Evolutionary conservation across 2,797 vertebrate species (phyloP).

Genomic region (Chelonia mydas): DNA sequence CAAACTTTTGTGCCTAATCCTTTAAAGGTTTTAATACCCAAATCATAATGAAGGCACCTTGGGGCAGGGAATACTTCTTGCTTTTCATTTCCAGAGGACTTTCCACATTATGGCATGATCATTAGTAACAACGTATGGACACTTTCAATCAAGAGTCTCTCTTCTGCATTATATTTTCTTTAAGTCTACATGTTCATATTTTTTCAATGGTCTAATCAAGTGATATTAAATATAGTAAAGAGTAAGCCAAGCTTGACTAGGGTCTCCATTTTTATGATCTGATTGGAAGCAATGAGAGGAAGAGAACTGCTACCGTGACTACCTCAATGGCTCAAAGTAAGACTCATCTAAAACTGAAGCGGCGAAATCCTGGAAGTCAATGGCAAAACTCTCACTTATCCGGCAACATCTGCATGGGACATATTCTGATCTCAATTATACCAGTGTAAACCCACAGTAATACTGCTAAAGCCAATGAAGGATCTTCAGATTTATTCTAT

Average conservation of each 20-base stretch:
- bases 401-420: background rate
- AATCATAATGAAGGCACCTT: slow-evolving; percentile 32
- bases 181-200: background rate
- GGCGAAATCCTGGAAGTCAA: background rate
- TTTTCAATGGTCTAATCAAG: slow-evolving; percentile 33
- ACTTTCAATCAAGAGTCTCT: background rate
- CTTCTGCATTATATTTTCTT: background rate
- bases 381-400: background rate
- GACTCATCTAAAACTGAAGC: background rate
- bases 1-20: background rate
- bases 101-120: slow-evolving; percentile 20
- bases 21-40: background rate
- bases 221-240: background rate
- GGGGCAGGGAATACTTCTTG: background rate
- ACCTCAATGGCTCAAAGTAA: background rate
- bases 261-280: slow-evolving; percentile 31
- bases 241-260: background rate
- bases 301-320: background rate
- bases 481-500: background rate
- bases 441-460: background rate
- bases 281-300: background rate
- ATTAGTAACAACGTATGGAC: background rate
- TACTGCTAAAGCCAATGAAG: background rate
- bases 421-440: background rate
- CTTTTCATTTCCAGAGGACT: slow-evolving; percentile 21